These are phyloP conservation scores for Aleiodes leptofemur DNA, from an alignment of 2,888 invertebrate species.

Conservation along the genomic window DNA sequence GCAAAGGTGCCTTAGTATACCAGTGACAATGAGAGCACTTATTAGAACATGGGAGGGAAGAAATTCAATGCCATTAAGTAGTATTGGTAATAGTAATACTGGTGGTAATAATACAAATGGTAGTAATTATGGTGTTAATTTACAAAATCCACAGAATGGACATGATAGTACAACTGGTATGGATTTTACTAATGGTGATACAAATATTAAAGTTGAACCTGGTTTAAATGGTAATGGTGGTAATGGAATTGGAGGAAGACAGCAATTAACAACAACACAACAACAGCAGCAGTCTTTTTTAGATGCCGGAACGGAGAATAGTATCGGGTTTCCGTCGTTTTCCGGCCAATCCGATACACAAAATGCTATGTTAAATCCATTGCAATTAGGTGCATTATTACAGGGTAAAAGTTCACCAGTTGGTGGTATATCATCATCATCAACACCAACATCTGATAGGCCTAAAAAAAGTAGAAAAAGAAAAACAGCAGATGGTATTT, in stretches of 20 bases:
- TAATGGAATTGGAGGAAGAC: constrained; percentile 48
- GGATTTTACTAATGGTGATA: constrained; percentile 71
- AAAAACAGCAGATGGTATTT: constrained; percentile 80
- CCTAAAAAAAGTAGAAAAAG: constrained; percentile 79
- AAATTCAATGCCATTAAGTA: constrained; percentile 76
- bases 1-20: constrained; percentile 94
- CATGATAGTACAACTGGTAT: constrained; percentile 67
- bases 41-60: constrained; percentile 89
- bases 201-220: constrained; percentile 74
- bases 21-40: constrained; percentile 90
- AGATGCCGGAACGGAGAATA: constrained; percentile 76
- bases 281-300: constrained; percentile 75
- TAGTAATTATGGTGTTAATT: constrained; percentile 67
- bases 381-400: constrained; percentile 70
- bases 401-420: constrained; percentile 66
- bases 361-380: constrained; percentile 70
- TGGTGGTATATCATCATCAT: constrained; percentile 42
- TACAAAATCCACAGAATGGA: constrained; percentile 65
- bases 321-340: constrained; percentile 76
- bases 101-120: constrained; percentile 81
- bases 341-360: constrained; percentile 74
- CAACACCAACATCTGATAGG: constrained; percentile 70
- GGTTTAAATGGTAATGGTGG: constrained; percentile 70
- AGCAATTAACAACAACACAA: constrained; percentile 60
- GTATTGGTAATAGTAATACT: constrained; percentile 79